Evolutionary conservation across 2,888 invertebrate genomes (phyloP).

Genomic region (Callyntrura sp.): DNA sequence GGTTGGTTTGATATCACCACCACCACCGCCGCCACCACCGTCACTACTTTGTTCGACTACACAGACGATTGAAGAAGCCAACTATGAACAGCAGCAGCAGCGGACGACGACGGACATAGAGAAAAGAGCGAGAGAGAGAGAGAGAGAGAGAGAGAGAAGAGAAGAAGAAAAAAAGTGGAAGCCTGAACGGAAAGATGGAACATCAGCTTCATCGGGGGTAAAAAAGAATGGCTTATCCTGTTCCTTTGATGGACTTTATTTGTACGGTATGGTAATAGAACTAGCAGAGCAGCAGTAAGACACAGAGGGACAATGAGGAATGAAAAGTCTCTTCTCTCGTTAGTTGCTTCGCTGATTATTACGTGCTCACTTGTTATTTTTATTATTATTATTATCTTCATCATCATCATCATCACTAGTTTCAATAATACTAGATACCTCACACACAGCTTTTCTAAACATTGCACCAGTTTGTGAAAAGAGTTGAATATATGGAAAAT

Average conservation of each 20-base stretch:
- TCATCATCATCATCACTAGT: not conserved
- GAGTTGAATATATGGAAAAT: constrained; percentile 60
- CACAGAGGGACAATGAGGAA: constrained; percentile 23
- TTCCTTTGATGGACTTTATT: constrained; percentile 51
- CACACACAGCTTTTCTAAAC: not conserved
- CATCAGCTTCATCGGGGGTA: constrained; percentile 69
- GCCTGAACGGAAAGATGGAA: constrained; percentile 74
- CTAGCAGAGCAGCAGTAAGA: not conserved
- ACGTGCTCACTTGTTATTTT: constrained; percentile 34
- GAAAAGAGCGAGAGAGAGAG: constrained; percentile 25
- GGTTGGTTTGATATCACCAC: constrained; percentile 62
- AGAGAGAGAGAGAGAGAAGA: constrained; percentile 20
- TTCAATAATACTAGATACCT: not conserved
- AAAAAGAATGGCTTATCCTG: constrained; percentile 58
- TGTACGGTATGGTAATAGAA: not conserved
- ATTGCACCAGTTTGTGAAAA: constrained; percentile 44
- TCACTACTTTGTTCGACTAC: not conserved
- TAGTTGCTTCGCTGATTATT: constrained; percentile 74
- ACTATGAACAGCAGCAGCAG: constrained; percentile 21
- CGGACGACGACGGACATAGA: constrained; percentile 55
- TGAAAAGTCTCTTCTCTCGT: constrained; percentile 59
- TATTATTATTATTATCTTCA: not conserved
- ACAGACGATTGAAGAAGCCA: constrained; percentile 43
- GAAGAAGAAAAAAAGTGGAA: constrained; percentile 49
- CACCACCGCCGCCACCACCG: constrained; percentile 12